A percentile compares a stretch with the other conserved stretches of the same genome.
Conservation (phyloP, 2,888 invertebrate genomes). For the Amiota mariae region DNA sequence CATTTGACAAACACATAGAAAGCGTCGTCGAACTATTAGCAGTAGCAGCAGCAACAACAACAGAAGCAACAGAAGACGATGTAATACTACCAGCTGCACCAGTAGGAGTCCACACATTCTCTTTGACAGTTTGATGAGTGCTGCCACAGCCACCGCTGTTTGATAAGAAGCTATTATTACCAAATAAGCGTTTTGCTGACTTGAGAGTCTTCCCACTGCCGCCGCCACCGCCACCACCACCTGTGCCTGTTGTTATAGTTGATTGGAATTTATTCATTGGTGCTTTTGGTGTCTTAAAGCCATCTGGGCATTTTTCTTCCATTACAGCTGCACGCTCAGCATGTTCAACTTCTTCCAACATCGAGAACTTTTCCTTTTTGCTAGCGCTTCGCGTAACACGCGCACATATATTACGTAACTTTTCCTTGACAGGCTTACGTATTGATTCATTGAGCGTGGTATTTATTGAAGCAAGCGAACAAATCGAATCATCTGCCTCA, state of each 20-base stretch:
- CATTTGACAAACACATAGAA: no score
- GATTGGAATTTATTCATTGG: slow-evolving; percentile 54
- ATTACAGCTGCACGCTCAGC: slow-evolving; percentile 26
- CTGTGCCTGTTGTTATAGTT: slow-evolving; percentile 23
- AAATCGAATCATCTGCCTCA: slow-evolving; percentile 68
- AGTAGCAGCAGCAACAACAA: no score
- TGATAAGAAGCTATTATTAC: slow-evolving; percentile 11
- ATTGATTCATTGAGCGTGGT: slow-evolving; percentile 71
- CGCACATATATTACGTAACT: slow-evolving; percentile 67
- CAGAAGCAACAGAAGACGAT: no score
- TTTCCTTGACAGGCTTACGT: slow-evolving; percentile 70
- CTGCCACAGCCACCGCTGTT: no score
- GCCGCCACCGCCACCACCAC: not conserved
- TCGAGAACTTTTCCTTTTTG: slow-evolving; percentile 46
- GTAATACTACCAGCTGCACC: no score
- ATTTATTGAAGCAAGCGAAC: slow-evolving; percentile 69
- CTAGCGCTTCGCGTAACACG: slow-evolving; percentile 67
- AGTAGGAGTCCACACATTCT: no score
- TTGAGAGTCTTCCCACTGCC: slow-evolving; percentile 22
- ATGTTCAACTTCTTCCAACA: slow-evolving; percentile 31
- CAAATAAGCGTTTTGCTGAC: slow-evolving; percentile 57
- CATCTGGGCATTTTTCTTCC: slow-evolving; percentile 28
- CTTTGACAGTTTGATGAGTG: no score
- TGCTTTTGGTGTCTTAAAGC: slow-evolving; percentile 72
- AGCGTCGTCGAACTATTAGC: no score